phyloP scores from a whole-genome alignment of 2,888 invertebrate genomes.

The Anorthoa munda region DNA sequence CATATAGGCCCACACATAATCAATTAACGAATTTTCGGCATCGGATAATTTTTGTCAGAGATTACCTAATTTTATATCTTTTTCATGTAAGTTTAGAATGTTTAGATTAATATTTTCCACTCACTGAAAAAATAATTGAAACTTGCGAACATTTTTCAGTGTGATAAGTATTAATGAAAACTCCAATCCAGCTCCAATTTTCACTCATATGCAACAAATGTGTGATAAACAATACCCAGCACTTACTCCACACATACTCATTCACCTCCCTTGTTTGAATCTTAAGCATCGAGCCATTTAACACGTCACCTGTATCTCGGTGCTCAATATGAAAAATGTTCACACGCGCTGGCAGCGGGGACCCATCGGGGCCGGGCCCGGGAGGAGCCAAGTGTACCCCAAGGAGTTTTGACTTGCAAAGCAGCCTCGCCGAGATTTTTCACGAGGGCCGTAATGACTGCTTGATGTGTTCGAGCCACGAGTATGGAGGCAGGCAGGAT shows the following conservation, averaged over 20 bases:
- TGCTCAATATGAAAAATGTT: constrained; percentile 74
- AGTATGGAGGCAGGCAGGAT: constrained; percentile 68
- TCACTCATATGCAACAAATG: background rate
- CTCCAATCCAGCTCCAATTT: background rate
- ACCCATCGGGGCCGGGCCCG: constrained; percentile 40
- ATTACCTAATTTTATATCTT: too few relatives aligned
- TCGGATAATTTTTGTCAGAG: too few relatives aligned
- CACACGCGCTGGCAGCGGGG: constrained; percentile 66
- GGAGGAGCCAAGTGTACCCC: constrained; percentile 71
- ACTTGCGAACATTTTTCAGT: too few relatives aligned
- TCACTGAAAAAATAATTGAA: background rate
- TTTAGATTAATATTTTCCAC: too few relatives aligned
- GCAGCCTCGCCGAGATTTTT: constrained; percentile 87
- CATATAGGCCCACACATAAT: too few relatives aligned
- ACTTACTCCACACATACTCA: constrained; percentile 38
- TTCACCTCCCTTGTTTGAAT: constrained; percentile 61
- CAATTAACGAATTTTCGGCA: too few relatives aligned
- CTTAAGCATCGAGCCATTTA: constrained; percentile 69
- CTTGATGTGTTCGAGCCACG: constrained; percentile 82
- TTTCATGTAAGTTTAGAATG: too few relatives aligned
- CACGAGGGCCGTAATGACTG: constrained; percentile 89
- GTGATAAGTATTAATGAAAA: background rate
- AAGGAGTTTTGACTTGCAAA: constrained; percentile 90
- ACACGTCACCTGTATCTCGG: constrained; percentile 72
- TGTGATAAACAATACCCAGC: constrained; percentile 24